These are phyloP conservation scores for Saccostrea glomerata DNA, from an alignment of 1,140 invertebrate species.

Conservation along the genomic window DNA sequence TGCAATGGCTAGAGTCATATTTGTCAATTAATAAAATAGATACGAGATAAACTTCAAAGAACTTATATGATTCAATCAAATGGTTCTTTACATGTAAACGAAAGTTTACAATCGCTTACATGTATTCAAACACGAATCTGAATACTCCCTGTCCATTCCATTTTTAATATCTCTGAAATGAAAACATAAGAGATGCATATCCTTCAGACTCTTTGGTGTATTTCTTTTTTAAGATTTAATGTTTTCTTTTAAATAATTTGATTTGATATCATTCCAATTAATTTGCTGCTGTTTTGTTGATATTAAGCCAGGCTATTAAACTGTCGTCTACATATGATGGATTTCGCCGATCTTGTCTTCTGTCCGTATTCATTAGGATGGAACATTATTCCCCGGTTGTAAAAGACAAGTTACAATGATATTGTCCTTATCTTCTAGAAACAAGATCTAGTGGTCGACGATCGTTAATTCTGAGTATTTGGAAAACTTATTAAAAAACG, in stretches of 20 bases:
- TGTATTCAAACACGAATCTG: no score
- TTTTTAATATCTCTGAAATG: no score
- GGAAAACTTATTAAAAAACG: conserved; percentile 42
- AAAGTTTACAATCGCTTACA: no score
- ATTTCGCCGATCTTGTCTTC: conserved; percentile 1
- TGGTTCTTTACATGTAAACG: no score
- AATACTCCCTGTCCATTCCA: no score
- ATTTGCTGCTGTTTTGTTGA: background rate
- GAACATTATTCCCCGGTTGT: conserved; percentile 30
- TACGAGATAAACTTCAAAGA: no score
- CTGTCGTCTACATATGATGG: conserved; percentile 10
- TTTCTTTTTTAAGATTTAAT: background rate
- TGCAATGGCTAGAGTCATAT: no score
- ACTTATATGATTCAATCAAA: no score
- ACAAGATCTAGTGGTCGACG: conserved; percentile 29
- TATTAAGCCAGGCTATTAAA: background rate
- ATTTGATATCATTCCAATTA: background rate
- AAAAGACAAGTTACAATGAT: conserved; percentile 36
- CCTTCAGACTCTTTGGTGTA: background rate
- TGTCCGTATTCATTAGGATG: conserved; percentile 14
- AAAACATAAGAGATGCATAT: no score
- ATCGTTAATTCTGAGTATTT: conserved; percentile 38
- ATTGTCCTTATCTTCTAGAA: conserved; percentile 18
- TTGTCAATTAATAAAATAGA: no score
- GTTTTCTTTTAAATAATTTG: conserved; percentile 16